Percentiles rank a stretch among this genome's conserved stretches.
These are phyloP conservation scores for Campoletis sonorensis DNA, from an alignment of 1,140 invertebrate species.

Conservation along the genomic window DNA sequence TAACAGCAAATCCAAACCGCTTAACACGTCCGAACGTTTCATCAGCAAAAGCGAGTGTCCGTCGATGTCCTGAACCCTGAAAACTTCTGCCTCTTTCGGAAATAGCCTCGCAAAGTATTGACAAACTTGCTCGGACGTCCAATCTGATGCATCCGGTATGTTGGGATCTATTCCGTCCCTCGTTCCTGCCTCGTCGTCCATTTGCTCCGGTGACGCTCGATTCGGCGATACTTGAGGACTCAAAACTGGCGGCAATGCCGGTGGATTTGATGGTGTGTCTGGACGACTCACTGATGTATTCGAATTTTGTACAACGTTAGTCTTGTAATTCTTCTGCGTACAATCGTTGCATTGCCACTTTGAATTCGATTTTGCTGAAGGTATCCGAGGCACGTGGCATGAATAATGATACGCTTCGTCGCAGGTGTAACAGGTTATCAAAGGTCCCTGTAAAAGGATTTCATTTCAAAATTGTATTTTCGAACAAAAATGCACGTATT, in stretches of 20 bases:
- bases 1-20: slow-evolving; percentile 85
- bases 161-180: slow-evolving; percentile 78
- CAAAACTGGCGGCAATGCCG: slow-evolving; percentile 67
- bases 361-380: slow-evolving; percentile 58
- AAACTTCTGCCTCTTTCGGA: slow-evolving; percentile 85
- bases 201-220: slow-evolving; percentile 63
- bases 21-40: slow-evolving; percentile 87
- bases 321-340: slow-evolving; percentile 62
- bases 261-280: slow-evolving; percentile 64
- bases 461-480: too few species aligned
- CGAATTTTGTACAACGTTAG: slow-evolving; percentile 53
- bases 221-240: slow-evolving; percentile 72
- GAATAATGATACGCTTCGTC: slow-evolving; percentile 88
- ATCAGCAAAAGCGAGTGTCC: slow-evolving; percentile 88
- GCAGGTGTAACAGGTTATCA: slow-evolving; percentile 88
- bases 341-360: slow-evolving; percentile 73
- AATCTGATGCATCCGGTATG: slow-evolving; percentile 87
- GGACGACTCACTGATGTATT: slow-evolving; percentile 58
- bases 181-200: slow-evolving; percentile 64
- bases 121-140: slow-evolving; percentile 89
- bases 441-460: slow-evolving; percentile 65
- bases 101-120: slow-evolving; percentile 87
- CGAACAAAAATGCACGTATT: slow-evolving; percentile 15
- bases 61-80: slow-evolving; percentile 93
- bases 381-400: slow-evolving; percentile 83